Percentiles rank a stretch among this genome's conserved stretches.
Evolutionary conservation across 2,797 vertebrate genomes (phyloP).

Genomic region (Enteromius radiatus): DNA sequence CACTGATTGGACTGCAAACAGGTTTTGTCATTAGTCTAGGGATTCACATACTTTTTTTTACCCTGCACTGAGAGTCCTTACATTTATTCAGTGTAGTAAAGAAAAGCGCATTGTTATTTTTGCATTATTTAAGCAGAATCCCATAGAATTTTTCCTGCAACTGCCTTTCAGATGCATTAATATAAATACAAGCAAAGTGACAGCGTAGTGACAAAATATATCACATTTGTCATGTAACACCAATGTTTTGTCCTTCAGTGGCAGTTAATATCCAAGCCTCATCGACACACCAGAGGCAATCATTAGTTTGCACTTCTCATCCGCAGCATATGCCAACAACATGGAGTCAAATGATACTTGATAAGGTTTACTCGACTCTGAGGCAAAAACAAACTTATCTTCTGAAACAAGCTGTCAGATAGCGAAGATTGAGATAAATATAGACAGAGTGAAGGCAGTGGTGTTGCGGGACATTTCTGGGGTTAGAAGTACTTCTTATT

Average conservation of each 20-base stretch:
- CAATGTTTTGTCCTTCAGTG: constrained; percentile 14
- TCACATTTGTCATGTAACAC: constrained; percentile 37
- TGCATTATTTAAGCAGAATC: background rate
- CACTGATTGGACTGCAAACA: background rate
- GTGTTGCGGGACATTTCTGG: constrained; percentile 30
- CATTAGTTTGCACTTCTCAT: constrained; percentile 37
- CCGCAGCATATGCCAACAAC: constrained; percentile 30
- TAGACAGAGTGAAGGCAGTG: constrained; percentile 22
- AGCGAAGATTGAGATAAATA: constrained; percentile 50
- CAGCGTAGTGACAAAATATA: constrained; percentile 12
- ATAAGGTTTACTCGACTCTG: constrained; percentile 32
- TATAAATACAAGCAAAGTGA: constrained; percentile 15
- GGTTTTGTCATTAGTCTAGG: background rate
- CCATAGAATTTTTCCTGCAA: background rate
- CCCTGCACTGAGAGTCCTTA: background rate
- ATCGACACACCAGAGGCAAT: constrained; percentile 30
- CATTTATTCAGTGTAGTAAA: background rate
- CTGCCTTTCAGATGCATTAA: background rate
- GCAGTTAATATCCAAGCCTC: constrained; percentile 28
- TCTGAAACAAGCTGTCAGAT: constrained; percentile 51
- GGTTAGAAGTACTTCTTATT: constrained; percentile 44
- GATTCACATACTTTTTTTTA: background rate
- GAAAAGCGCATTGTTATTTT: background rate
- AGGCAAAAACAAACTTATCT: constrained; percentile 42
- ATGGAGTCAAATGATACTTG: constrained; percentile 39